Conservation (phyloP, 2,888 invertebrate species). For the Xylota segnis region DNA sequence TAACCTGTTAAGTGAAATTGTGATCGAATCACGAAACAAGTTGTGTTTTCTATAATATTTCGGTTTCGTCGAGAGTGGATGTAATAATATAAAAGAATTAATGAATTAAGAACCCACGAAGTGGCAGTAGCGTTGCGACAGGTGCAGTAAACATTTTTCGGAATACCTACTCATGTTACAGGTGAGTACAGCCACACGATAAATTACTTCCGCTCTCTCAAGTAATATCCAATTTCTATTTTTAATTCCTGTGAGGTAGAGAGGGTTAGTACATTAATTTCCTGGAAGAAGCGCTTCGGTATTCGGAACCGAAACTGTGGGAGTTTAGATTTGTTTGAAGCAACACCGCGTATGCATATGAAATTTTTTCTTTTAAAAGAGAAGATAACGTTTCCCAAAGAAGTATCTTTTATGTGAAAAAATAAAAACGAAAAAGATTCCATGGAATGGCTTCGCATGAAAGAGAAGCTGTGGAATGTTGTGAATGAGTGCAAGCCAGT, state of each 20-base stretch:
- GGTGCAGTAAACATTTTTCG: slow-evolving; percentile 38
- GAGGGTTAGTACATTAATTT: not conserved
- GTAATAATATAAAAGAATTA: not conserved
- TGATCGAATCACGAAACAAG: not conserved
- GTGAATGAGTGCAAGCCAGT: slow-evolving; percentile 2
- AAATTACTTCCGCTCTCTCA: slow-evolving; percentile 27
- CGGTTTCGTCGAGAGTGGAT: not conserved
- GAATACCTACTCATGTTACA: slow-evolving; percentile 26
- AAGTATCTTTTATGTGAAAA: not conserved
- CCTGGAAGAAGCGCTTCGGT: not conserved
- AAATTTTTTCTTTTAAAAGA: not conserved
- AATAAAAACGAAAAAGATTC: not conserved
- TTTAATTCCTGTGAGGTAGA: not conserved
- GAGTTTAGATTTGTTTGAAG: not conserved
- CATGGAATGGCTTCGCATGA: not conserved
- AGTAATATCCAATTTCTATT: slow-evolving; percentile 21
- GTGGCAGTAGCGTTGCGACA: slow-evolving; percentile 16
- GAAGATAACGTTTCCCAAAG: not conserved
- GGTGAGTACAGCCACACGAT: slow-evolving; percentile 33
- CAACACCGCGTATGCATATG: not conserved
- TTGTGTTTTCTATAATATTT: slow-evolving; percentile 6
- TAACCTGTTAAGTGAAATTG: slow-evolving; percentile 57
- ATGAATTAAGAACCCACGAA: not conserved
- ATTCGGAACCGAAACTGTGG: not conserved
- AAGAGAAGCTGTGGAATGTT: not conserved